Percentiles rank a stretch among this genome's conserved stretches.
These are phyloP conservation scores for Drosophila gaucha DNA, from an alignment of 2,888 invertebrate species.

Conservation along the genomic window DNA sequence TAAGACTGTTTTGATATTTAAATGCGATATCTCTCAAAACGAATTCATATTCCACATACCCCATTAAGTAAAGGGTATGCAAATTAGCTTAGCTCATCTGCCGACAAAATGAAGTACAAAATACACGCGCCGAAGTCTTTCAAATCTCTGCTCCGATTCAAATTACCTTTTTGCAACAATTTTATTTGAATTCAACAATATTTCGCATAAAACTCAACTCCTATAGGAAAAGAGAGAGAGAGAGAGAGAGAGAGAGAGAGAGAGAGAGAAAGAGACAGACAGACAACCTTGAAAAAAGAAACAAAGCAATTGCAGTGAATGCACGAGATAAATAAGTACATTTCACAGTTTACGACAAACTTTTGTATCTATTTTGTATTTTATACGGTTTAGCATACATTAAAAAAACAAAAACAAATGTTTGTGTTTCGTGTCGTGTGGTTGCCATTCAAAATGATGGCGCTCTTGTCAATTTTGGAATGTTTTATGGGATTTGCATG, in stretches of 20 bases:
- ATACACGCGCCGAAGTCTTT: conserved; percentile 8
- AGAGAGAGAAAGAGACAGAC: not conserved
- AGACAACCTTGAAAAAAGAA: conserved; percentile 45
- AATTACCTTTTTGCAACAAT: conserved; percentile 11
- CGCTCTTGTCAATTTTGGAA: conserved; percentile 36
- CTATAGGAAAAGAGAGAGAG: not conserved
- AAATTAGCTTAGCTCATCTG: conserved; percentile 11
- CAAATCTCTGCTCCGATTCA: conserved; percentile 16
- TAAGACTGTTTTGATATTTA: not conserved
- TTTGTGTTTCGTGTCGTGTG: conserved; percentile 39
- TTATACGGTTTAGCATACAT: conserved; percentile 13
- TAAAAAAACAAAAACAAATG: conserved; percentile 33
- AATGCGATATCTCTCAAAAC: not conserved
- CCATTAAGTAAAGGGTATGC: conserved; percentile 5
- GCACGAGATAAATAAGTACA: conserved; percentile 33
- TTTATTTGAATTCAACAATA: not conserved
- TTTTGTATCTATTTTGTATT: conserved; percentile 16
- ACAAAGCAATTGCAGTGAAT: conserved; percentile 43
- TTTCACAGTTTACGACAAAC: conserved; percentile 26
- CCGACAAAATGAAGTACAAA: conserved; percentile 7
- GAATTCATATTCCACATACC: not conserved
- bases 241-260: not conserved
- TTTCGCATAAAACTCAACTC: conserved; percentile 18
- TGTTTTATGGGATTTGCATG: conserved; percentile 59
- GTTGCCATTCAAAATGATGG: conserved; percentile 42